phyloP scores from a whole-genome alignment of 1,140 invertebrate species.

The Oscheius sp. region DNA sequence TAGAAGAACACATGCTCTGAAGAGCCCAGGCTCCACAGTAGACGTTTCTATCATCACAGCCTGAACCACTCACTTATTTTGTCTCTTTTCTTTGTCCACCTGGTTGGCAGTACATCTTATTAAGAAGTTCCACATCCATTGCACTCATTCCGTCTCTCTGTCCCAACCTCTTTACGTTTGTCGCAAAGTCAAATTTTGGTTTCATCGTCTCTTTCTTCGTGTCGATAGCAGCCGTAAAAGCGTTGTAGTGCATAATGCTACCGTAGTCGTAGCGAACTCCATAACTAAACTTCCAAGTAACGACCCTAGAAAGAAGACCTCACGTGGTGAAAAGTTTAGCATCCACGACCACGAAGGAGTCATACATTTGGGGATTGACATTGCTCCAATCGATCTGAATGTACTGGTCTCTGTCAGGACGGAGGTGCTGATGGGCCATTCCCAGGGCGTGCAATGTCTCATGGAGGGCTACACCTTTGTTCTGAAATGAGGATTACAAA shows the following conservation, averaged over 20 bases:
- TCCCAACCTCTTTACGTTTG: conserved; percentile 35
- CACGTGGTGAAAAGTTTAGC: conserved; percentile 51
- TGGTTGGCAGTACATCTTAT: conserved; percentile 54
- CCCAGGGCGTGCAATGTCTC: conserved; percentile 67
- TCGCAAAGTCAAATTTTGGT: conserved; percentile 4
- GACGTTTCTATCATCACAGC: conserved; percentile 34
- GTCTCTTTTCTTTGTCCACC: neutral
- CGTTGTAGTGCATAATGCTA: conserved; percentile 47
- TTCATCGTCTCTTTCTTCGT: conserved; percentile 46
- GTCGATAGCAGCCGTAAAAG: conserved; percentile 32
- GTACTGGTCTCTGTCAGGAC: conserved; percentile 64
- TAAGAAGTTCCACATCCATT: conserved; percentile 49
- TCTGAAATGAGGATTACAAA: conserved; percentile 32
- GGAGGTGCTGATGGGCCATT: conserved; percentile 67
- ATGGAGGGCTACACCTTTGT: conserved; percentile 64
- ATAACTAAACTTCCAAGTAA: conserved; percentile 2
- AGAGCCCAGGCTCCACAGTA: conserved; percentile 43
- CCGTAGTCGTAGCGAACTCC: conserved; percentile 41
- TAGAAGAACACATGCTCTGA: conserved; percentile 24
- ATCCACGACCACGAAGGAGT: conserved; percentile 55
- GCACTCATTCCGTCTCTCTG: conserved; percentile 47
- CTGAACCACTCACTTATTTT: neutral
- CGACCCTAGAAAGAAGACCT: neutral
- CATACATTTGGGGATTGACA: conserved; percentile 62
- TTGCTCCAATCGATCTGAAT: conserved; percentile 64